phyloP scores from a whole-genome alignment of 1,140 invertebrate species.

The Eumeta japonica region DNA sequence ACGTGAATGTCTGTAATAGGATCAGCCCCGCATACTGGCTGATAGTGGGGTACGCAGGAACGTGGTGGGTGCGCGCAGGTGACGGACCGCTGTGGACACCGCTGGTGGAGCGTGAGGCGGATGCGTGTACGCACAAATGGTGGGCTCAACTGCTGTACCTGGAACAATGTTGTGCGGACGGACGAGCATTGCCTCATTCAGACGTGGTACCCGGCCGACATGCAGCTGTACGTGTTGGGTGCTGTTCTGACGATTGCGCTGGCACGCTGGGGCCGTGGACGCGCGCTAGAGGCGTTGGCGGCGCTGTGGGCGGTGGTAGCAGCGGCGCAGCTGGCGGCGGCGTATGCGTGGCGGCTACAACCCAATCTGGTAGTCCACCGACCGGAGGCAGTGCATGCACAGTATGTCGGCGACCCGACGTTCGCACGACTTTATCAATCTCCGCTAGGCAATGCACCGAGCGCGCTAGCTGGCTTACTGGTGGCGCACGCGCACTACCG shows the following conservation, averaged over 20 bases:
- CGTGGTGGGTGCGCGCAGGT: conserved; percentile 35
- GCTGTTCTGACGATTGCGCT: conserved; percentile 30
- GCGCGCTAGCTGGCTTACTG: conserved; percentile 34
- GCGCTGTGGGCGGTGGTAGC: conserved; percentile 19
- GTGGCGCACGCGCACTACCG: conserved; percentile 32
- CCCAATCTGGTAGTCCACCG: conserved; percentile 36
- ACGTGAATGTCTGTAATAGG: conserved; percentile 14
- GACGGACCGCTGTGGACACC: conserved; percentile 35
- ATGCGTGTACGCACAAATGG: conserved; percentile 62
- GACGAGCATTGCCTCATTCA: conserved; percentile 43
- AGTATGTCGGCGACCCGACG: conserved; percentile 25
- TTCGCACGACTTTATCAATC: conserved; percentile 47
- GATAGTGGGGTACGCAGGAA: conserved; percentile 39
- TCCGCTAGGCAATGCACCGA: conserved; percentile 34
- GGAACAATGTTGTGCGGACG: conserved; percentile 55
- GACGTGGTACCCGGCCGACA: conserved; percentile 51
- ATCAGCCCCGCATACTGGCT: conserved; percentile 43
- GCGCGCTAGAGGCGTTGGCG: conserved; percentile 18
- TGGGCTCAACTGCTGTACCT: conserved; percentile 69
- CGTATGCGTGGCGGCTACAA: conserved; percentile 30
- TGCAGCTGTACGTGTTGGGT: conserved; percentile 38
- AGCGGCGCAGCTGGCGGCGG: conserved; percentile 17
- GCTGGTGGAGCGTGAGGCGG: conserved; percentile 38
- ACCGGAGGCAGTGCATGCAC: conserved; percentile 32
- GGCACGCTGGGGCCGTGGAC: conserved; percentile 22